A percentile compares a stretch with the other conserved stretches of the same genome.
Evolutionary conservation across 2,797 vertebrate species (phyloP).

Genomic region (Threskiornis aethiopicus): DNA sequence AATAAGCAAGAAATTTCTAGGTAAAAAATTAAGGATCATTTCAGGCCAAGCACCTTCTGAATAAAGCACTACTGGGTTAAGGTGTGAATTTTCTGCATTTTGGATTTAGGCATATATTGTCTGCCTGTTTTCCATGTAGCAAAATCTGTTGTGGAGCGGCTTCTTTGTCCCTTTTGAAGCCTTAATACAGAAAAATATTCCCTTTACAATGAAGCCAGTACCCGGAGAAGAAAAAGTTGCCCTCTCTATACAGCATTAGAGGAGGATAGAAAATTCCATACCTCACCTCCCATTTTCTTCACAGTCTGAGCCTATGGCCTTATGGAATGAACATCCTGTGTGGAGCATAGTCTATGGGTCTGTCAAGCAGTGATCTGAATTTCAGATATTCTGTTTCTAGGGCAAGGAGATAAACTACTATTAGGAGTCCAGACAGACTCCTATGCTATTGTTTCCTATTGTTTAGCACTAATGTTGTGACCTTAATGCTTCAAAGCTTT

Average conservation of each 20-base stretch:
- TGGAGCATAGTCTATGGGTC: not conserved
- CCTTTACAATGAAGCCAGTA: not conserved
- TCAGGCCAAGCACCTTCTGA: not conserved
- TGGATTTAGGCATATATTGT: not conserved
- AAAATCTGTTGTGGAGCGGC: not conserved
- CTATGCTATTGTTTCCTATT: not conserved
- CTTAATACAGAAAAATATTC: not conserved
- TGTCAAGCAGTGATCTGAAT: not conserved
- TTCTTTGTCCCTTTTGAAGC: not conserved
- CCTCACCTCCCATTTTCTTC: not conserved
- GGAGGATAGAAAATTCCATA: not conserved
- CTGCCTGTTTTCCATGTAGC: not conserved
- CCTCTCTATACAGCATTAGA: not conserved
- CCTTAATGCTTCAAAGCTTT: not conserved
- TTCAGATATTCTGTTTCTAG: not conserved
- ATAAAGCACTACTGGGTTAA: not conserved
- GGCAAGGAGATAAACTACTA: not conserved
- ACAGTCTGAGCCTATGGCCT: not conserved
- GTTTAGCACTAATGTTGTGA: not conserved
- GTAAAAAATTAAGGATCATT: not conserved
- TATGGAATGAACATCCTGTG: not conserved
- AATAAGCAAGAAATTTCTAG: not conserved
- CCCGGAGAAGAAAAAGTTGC: not conserved
- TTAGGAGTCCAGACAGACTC: not conserved
- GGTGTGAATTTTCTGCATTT: not conserved